Base-by-base conservation (phyloP, 1,140 invertebrate species). In the Varroa destructor region DNA sequence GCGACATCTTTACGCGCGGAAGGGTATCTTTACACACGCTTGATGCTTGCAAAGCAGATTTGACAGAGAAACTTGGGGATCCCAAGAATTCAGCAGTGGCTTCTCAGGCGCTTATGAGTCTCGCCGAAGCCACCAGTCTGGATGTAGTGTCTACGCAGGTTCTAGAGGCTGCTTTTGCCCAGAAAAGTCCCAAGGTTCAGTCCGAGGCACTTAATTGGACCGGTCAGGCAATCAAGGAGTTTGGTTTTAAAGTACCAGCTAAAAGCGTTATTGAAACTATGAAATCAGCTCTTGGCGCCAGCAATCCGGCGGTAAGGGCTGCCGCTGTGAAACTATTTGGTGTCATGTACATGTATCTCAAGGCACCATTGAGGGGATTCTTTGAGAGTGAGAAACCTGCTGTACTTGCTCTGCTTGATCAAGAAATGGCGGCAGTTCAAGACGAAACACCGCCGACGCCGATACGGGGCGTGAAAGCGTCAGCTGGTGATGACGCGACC, bases 101-200 rank as follows among this genome's bases (percentile, higher is more conserved):
- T 0, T 82, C 83, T 14, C 88, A 90, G 67, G 86, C 86, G 5
- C 80, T 94, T 0, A 86, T 86, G 0, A 82, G 84, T 43, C 85
- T 91, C 56, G 86, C 88, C 0, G 90, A 93, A 77, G 86, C 87
- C 0, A 87, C 86, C 36, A 86, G 83, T 55, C 80, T 94, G 37
- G 88, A 91, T 72, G 86, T 86, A 74, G 84, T 93, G 0, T 82
- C 87, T 6, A 83, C 83, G 57, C 85, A 87, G 77, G 85, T 88
- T 3, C 76, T 89, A 0, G 82, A 84, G 5, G 87, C 85, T 78
- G 87, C 89, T 0, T 90, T 92, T 78, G 86, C 78, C 64, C 89
- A 93, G 78, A 93, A 92, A 80, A 94, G 89, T 78, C 92, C 92
- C 0, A 93, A 93, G 79, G 89, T 93, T 54, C 89, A 93, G 76